Evolutionary conservation across 1,140 invertebrate genomes (phyloP).

Genomic region (Nasonia giraulti): DNA sequence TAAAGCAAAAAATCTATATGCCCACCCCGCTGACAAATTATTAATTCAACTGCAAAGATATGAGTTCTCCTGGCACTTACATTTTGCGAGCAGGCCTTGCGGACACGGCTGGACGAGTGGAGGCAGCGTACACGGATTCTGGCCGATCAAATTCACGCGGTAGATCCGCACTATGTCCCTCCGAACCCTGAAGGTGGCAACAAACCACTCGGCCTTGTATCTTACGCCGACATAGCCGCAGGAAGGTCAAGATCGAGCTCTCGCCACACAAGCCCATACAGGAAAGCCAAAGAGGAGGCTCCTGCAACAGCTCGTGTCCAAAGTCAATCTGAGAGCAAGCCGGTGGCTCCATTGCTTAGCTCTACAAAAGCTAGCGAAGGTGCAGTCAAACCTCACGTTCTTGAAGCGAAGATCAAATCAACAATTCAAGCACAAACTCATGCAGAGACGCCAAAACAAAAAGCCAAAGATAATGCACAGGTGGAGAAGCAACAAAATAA

Average conservation of each 20-base stretch:
- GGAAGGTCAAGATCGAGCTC: conserved; percentile 73
- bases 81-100: conserved; percentile 82
- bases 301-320: conserved; percentile 58
- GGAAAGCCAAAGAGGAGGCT: conserved; percentile 59
- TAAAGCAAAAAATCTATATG: conserved; percentile 40
- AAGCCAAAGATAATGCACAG: conserved; percentile 14
- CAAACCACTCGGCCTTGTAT: conserved; percentile 69
- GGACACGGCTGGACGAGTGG: conserved; percentile 78
- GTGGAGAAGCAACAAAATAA: conserved; percentile 1
- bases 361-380: conserved; percentile 4
- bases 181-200: conserved; percentile 48
- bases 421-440: conserved; percentile 41
- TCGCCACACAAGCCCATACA: conserved; percentile 65
- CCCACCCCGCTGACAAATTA: conserved; percentile 42
- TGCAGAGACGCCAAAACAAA: conserved; percentile 34
- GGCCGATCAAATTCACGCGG: conserved; percentile 80
- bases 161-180: conserved; percentile 83
- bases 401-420: conserved; percentile 35
- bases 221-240: conserved; percentile 77
- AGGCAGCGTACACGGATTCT: conserved; percentile 81
- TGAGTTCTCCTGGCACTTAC: conserved; percentile 61
- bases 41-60: conserved; percentile 45
- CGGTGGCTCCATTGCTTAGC: background rate
- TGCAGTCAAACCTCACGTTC: conserved; percentile 3
- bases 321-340: conserved; percentile 49